A percentile compares a stretch with the other conserved stretches of the same genome.
These are phyloP conservation scores for Lepisosteus osseus DNA, from an alignment of 2,113 vertebrate species.

Conservation along the genomic window DNA sequence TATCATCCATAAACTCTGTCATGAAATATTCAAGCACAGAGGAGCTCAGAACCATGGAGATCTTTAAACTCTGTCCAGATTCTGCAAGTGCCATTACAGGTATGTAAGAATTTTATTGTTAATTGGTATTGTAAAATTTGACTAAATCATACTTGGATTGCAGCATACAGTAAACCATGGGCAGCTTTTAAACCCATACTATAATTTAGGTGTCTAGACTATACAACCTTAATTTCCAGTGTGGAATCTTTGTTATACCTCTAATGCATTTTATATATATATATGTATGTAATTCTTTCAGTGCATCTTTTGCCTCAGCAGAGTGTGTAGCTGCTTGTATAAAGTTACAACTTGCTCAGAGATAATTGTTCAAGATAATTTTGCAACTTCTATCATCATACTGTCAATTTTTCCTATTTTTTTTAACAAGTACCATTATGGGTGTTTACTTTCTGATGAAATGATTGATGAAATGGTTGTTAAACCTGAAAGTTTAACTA, in stretches of 20 bases:
- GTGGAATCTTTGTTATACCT: background rate
- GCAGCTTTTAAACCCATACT: background rate
- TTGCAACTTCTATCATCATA: too few relatives aligned
- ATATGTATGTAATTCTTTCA: background rate
- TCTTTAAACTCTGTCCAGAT: slow-evolving; percentile 48
- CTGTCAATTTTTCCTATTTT: too few relatives aligned
- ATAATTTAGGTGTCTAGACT: background rate
- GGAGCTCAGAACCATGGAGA: slow-evolving; percentile 63
- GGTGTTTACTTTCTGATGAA: too few relatives aligned
- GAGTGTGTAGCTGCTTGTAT: too few relatives aligned
- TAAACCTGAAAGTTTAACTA: too few relatives aligned
- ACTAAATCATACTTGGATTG: too few relatives aligned
- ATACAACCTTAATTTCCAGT: background rate
- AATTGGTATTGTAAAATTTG: too few relatives aligned
- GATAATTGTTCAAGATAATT: too few relatives aligned
- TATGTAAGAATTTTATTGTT: slow-evolving; percentile 30
- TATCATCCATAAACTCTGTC: slow-evolving; percentile 86
- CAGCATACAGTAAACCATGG: background rate
- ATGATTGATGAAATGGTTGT: too few relatives aligned
- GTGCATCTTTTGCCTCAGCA: background rate
- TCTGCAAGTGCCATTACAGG: slow-evolving; percentile 35
- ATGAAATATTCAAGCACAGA: slow-evolving; percentile 83
- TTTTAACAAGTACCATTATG: too few relatives aligned
- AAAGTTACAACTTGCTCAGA: too few relatives aligned
- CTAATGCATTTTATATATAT: background rate